phyloP scores from a whole-genome alignment of 2,113 vertebrate species.

The Gallinago undulata region DNA sequence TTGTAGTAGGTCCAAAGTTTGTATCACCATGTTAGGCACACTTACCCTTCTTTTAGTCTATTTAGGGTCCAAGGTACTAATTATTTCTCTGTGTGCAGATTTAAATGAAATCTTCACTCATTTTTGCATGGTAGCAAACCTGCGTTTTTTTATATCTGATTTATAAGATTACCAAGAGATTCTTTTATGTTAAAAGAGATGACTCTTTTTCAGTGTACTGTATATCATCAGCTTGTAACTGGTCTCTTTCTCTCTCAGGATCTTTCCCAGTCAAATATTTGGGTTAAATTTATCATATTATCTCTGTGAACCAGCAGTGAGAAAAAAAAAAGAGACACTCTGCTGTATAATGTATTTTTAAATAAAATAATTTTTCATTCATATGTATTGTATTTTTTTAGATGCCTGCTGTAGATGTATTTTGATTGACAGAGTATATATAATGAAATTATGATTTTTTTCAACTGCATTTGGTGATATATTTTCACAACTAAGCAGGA shows the following conservation, averaged over 20 bases:
- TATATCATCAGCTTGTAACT: slow-evolving; percentile 72
- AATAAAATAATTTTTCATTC: slow-evolving; percentile 75
- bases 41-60: slow-evolving; percentile 59
- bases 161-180: slow-evolving; percentile 76
- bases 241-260: slow-evolving; percentile 75
- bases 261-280: slow-evolving; percentile 77
- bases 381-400: background rate
- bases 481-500: background rate
- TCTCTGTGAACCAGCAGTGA: slow-evolving; percentile 76
- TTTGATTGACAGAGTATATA: background rate
- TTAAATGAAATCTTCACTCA: slow-evolving; percentile 63
- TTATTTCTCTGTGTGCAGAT: slow-evolving; percentile 67
- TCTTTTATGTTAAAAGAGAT: slow-evolving; percentile 84
- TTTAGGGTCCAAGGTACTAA: slow-evolving; percentile 64
- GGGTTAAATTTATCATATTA: slow-evolving; percentile 69
- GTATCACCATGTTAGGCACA: slow-evolving; percentile 35
- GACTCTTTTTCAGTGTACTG: slow-evolving; percentile 72
- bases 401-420: background rate
- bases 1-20: slow-evolving; percentile 63
- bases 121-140: slow-evolving; percentile 76
- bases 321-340: slow-evolving; percentile 70
- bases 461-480: background rate
- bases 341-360: slow-evolving; percentile 82
- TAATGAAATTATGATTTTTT: background rate
- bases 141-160: slow-evolving; percentile 73